phyloP scores from a whole-genome alignment of 2,888 invertebrate species.

The Ametastegia equiseti region DNA sequence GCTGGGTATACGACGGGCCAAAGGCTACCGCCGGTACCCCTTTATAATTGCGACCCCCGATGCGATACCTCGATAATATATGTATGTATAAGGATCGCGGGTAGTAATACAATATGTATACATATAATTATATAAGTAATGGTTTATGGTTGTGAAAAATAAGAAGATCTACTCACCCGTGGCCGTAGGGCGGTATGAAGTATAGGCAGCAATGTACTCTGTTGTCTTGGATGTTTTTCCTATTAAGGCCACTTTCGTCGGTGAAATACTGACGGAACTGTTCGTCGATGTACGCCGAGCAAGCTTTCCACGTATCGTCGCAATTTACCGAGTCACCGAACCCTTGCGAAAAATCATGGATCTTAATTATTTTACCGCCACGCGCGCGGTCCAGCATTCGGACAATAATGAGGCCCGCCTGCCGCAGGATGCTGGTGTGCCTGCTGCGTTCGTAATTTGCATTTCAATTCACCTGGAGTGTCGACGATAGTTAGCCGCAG shows the following conservation, averaged over 20 bases:
- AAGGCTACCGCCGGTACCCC: background rate
- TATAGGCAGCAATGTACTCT: constrained; percentile 97
- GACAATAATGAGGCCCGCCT: no score
- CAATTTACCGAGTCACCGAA: constrained; percentile 96
- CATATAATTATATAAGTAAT: background rate
- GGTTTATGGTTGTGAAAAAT: background rate
- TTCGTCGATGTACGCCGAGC: constrained; percentile 94
- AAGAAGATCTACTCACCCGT: constrained; percentile 82
- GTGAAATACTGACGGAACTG: constrained; percentile 87
- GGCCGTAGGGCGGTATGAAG: constrained; percentile 96
- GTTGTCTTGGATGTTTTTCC: constrained; percentile 96
- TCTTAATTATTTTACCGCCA: background rate
- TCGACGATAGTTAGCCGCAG: constrained; percentile 94
- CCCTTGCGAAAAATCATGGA: constrained; percentile 73
- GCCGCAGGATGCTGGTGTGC: no score
- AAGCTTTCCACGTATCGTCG: constrained; percentile 95
- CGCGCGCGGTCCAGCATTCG: background rate
- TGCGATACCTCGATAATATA: constrained; percentile 18
- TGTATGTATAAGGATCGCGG: no score
- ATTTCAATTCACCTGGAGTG: constrained; percentile 83
- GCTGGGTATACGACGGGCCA: background rate
- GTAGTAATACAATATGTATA: no score
- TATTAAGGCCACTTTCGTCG: constrained; percentile 96
- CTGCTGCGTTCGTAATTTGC: constrained; percentile 1
- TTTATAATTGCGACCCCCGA: constrained; percentile 3